Percentiles rank a stretch among this genome's conserved stretches.
Evolutionary conservation across 2,888 invertebrate genomes (phyloP).

Genomic region (Drosophila paranaensis): DNA sequence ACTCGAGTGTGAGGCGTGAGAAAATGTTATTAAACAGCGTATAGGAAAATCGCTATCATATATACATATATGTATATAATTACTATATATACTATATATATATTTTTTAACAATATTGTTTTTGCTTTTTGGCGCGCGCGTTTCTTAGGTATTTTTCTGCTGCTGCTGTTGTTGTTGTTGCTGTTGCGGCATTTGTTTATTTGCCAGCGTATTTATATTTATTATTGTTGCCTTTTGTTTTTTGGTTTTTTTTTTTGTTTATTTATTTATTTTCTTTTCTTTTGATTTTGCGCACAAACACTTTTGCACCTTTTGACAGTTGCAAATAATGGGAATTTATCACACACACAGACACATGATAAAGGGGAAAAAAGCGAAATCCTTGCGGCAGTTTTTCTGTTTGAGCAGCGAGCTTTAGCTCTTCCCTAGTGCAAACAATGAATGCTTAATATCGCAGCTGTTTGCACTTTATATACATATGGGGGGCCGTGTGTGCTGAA

Average conservation of each 20-base stretch:
- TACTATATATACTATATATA: conserved; percentile 2
- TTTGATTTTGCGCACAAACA: conserved; percentile 30
- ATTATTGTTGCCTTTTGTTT: conserved; percentile 52
- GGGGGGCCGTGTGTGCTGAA: conserved; percentile 39
- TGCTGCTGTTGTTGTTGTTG: conserved; percentile 4
- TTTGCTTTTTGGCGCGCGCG: conserved; percentile 60
- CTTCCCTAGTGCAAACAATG: conserved; percentile 70
- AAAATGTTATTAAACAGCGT: conserved; percentile 27
- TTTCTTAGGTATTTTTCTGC: conserved; percentile 35
- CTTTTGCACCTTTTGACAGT: conserved; percentile 54
- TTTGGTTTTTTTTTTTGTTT: too few relatives aligned
- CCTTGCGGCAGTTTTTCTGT: conserved; percentile 25
- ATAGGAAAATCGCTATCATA: conserved; percentile 43
- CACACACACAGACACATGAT: conserved; percentile 16
- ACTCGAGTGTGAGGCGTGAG: conserved; percentile 19
- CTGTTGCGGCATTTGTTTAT: conserved; percentile 57
- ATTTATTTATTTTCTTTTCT: conserved; percentile 15
- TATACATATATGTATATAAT: conserved; percentile 21
- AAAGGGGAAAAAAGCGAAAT: conserved; percentile 6
- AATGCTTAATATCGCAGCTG: conserved; percentile 65
- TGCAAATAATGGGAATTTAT: conserved; percentile 35
- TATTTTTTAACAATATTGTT: conserved; percentile 20
- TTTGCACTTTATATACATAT: conserved; percentile 74
- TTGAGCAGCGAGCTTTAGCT: conserved; percentile 36
- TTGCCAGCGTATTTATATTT: conserved; percentile 52